These are phyloP conservation scores for Parambassis ranga DNA, from an alignment of 2,797 vertebrate genomes.

Conservation along the genomic window DNA sequence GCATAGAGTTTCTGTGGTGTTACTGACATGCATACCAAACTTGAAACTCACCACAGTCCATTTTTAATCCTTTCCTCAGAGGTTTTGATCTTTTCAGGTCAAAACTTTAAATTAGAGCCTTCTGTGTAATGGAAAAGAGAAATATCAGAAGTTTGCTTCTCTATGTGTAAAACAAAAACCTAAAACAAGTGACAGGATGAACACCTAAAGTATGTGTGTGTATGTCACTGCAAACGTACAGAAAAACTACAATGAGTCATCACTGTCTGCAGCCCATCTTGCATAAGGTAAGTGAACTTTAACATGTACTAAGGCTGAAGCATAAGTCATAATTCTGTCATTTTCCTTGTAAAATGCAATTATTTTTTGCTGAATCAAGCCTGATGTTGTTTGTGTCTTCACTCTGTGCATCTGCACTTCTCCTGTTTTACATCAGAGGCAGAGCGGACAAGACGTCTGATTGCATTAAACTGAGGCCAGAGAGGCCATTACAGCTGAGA, in stretches of 20 bases:
- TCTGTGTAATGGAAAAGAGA: no score
- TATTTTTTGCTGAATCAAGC: not conserved
- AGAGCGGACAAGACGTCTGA: slow-evolving; percentile 40
- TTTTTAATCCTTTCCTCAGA: not conserved
- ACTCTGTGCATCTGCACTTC: slow-evolving; percentile 19
- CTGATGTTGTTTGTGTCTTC: not conserved
- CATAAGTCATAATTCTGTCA: not conserved
- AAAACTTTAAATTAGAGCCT: not conserved
- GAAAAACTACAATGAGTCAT: no score
- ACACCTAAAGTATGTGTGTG: no score
- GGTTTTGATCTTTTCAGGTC: not conserved
- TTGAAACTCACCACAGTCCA: not conserved
- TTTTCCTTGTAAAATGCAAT: not conserved
- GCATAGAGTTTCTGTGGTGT: not conserved
- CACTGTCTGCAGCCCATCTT: no score
- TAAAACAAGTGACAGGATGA: no score
- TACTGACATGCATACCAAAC: not conserved
- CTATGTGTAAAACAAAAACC: no score
- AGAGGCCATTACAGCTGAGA: slow-evolving; percentile 31
- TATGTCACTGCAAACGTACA: no score
- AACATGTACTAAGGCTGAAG: no score
- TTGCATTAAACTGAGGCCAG: slow-evolving; percentile 56
- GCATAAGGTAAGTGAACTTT: no score
- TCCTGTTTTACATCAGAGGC: slow-evolving; percentile 21
- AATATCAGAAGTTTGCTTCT: no score